Conservation (phyloP, 2,797 vertebrate species). For the Acanthurus tractus region DNA sequence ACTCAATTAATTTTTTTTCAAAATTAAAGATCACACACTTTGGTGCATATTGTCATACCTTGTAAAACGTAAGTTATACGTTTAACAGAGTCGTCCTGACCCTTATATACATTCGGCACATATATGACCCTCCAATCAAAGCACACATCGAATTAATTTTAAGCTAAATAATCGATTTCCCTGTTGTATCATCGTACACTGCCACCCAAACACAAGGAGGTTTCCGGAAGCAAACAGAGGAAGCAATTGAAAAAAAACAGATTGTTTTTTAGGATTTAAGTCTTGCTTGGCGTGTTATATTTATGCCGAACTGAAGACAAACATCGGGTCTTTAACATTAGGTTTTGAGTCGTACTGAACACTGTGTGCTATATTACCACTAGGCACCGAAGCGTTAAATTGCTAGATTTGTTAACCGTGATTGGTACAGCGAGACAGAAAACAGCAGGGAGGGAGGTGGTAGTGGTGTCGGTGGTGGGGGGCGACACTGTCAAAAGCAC, state of each 20-base stretch:
- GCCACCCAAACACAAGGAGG: not conserved
- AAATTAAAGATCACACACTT: not conserved
- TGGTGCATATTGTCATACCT: rapidly evolving
- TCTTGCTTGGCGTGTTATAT: not conserved
- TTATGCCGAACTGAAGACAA: conserved; percentile 39
- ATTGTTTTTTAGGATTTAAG: not conserved
- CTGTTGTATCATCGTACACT: not conserved
- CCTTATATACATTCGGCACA: conserved; percentile 24
- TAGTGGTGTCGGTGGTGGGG: conserved; percentile 11
- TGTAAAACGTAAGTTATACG: not conserved
- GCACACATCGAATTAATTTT: not conserved
- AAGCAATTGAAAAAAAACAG: conserved; percentile 14
- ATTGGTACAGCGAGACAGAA: conserved; percentile 1
- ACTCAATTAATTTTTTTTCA: not conserved
- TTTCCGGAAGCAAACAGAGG: conserved; percentile 19
- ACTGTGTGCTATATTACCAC: rapidly evolving
- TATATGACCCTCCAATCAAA: not conserved
- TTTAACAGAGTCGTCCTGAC: rapidly evolving
- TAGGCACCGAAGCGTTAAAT: conserved; percentile 4
- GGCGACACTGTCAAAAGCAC: conserved; percentile 50
- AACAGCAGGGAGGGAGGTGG: conserved; percentile 6
- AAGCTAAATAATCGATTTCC: not conserved
- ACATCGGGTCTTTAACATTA: rapidly evolving
- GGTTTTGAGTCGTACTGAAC: rapidly evolving
- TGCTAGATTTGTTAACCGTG: rapidly evolving